These are phyloP conservation scores for Temnothorax ravouxi DNA, from an alignment of 2,888 invertebrate species.

Conservation along the genomic window DNA sequence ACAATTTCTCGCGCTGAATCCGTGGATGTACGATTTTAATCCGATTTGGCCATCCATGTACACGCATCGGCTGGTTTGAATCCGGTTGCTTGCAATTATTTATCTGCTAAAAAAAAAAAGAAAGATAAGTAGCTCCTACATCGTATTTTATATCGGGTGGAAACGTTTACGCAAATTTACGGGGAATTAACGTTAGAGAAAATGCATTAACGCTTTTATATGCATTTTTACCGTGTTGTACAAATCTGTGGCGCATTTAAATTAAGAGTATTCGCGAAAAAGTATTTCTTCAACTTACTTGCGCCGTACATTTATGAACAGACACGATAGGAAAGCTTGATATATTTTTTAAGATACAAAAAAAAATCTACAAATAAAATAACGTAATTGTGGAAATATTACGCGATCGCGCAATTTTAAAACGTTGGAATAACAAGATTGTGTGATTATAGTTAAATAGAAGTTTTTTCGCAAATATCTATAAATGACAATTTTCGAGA, in stretches of 20 bases:
- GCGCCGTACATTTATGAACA: neutral
- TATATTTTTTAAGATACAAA: constrained; percentile 14
- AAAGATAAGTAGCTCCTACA: neutral
- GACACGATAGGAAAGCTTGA: neutral
- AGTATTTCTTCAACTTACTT: neutral
- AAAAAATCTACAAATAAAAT: neutral
- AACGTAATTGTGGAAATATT: too few species aligned
- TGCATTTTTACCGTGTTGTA: neutral
- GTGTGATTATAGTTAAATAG: too few species aligned
- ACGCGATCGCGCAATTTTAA: too few species aligned
- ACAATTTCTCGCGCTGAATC: constrained; percentile 53
- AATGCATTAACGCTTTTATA: constrained; percentile 47
- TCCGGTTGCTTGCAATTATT: constrained; percentile 49
- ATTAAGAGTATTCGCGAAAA: constrained; percentile 28
- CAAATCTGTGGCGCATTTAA: constrained; percentile 11
- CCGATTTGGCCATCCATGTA: constrained; percentile 51
- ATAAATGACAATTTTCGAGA: too few species aligned
- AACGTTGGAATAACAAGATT: too few species aligned
- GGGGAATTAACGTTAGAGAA: constrained; percentile 45
- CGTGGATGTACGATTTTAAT: constrained; percentile 58
- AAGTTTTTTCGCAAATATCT: too few species aligned
- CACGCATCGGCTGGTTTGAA: constrained; percentile 58
- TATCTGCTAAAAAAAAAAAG: constrained; percentile 28
- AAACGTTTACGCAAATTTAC: constrained; percentile 38
- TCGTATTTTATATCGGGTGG: constrained; percentile 38